Percentiles rank a stretch among this genome's conserved stretches.
These are phyloP conservation scores for Acrobasis consociella DNA, from an alignment of 2,888 invertebrate genomes.

Conservation along the genomic window DNA sequence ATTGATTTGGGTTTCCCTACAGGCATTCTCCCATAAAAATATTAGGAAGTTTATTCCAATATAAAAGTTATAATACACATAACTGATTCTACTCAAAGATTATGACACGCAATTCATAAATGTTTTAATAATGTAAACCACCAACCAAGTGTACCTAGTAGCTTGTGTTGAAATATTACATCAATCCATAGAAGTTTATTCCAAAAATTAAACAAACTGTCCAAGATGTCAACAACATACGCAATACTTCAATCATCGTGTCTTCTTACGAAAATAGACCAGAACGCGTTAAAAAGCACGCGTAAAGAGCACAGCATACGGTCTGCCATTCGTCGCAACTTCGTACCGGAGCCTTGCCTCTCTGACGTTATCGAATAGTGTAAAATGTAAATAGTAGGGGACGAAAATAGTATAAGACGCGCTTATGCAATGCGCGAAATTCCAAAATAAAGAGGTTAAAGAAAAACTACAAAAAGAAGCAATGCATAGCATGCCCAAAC, in stretches of 20 bases:
- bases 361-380: background rate
- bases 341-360: background rate
- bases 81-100: no score
- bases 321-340: background rate
- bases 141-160: no score
- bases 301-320: background rate
- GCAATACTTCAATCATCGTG: slow-evolving; percentile 1
- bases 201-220: slow-evolving; percentile 5
- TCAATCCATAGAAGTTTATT: no score
- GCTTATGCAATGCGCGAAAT: background rate
- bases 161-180: no score
- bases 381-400: no score
- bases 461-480: background rate
- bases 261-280: slow-evolving; percentile 1
- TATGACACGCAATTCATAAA: no score
- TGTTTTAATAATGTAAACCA: no score
- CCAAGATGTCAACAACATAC: background rate
- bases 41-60: no score
- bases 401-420: background rate
- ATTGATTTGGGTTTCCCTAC: no score
- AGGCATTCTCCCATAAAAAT: no score
- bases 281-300: background rate
- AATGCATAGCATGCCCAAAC: no score
- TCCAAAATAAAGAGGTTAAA: background rate
- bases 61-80: no score